These are phyloP conservation scores for Brachyrhaphis roseni DNA, from an alignment of 2,797 vertebrate genomes.

Conservation along the genomic window DNA sequence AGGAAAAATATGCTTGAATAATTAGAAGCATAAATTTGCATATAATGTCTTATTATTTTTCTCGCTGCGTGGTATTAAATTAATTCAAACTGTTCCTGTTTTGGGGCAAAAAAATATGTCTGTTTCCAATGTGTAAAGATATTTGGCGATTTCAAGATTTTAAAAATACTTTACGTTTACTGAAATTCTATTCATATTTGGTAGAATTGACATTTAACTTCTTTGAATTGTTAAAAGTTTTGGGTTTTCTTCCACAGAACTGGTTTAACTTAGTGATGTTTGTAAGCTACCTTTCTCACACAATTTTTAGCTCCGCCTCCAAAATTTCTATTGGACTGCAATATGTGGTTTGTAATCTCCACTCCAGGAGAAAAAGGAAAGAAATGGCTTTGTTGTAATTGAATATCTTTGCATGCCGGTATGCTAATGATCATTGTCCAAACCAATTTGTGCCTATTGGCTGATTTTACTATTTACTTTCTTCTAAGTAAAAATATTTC, in stretches of 20 bases:
- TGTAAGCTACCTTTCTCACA: not conserved
- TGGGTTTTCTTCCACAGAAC: not conserved
- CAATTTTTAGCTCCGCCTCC: not conserved
- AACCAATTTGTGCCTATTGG: not conserved
- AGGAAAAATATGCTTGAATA: not conserved
- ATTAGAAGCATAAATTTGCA: not conserved
- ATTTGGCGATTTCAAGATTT: not conserved
- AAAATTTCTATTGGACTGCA: not conserved
- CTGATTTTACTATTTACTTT: not conserved
- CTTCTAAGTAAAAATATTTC: not conserved
- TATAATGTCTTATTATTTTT: not conserved
- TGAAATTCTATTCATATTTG: not conserved
- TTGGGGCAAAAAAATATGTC: not conserved
- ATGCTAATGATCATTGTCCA: not conserved
- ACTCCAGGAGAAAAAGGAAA: not conserved
- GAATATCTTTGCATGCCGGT: not conserved
- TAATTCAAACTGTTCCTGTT: not conserved
- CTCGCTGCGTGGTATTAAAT: not conserved
- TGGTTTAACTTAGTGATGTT: not conserved
- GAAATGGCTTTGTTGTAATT: not conserved
- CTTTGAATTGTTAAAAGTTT: not conserved
- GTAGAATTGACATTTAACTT: not conserved
- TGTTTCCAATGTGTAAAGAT: not conserved
- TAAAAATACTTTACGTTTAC: not conserved
- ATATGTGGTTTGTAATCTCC: not conserved